Percentiles rank a stretch among this genome's conserved stretches.
These are phyloP conservation scores for Piaya cayana DNA, from an alignment of 2,113 vertebrate genomes.

Conservation along the genomic window DNA sequence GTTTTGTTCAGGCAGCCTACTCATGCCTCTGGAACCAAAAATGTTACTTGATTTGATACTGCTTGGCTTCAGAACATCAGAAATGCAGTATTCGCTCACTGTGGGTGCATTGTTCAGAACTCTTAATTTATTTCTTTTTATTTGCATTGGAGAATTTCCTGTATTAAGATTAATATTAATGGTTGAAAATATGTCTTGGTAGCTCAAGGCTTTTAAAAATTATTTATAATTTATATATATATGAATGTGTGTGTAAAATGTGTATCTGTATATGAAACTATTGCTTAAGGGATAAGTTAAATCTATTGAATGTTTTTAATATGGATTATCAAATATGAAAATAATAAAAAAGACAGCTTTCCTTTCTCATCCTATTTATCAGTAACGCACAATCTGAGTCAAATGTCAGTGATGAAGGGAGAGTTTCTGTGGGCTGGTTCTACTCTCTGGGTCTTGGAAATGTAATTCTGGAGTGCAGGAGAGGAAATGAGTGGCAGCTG, in stretches of 20 bases:
- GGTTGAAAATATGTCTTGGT: neutral
- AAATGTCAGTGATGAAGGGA: neutral
- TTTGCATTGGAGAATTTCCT: neutral
- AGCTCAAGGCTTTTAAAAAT: neutral
- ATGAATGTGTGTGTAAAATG: neutral
- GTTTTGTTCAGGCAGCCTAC: neutral
- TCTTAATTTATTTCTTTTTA: neutral
- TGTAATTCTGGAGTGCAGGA: neutral
- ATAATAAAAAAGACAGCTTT: neutral
- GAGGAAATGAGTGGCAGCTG: conserved; percentile 41
- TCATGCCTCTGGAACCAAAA: neutral
- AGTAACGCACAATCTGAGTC: neutral
- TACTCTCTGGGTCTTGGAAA: neutral
- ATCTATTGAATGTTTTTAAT: neutral
- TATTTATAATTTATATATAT: neutral
- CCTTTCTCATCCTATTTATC: neutral
- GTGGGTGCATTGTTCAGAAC: neutral
- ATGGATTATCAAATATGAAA: neutral
- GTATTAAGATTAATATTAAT: neutral
- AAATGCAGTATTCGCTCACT: neutral
- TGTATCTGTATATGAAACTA: neutral
- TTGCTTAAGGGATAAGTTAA: neutral
- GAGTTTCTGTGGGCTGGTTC: neutral
- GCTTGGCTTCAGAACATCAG: neutral
- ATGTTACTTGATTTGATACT: neutral